Base-by-base conservation (phyloP, 2,888 invertebrate species). In the Peribatodes rhomboidaria region DNA sequence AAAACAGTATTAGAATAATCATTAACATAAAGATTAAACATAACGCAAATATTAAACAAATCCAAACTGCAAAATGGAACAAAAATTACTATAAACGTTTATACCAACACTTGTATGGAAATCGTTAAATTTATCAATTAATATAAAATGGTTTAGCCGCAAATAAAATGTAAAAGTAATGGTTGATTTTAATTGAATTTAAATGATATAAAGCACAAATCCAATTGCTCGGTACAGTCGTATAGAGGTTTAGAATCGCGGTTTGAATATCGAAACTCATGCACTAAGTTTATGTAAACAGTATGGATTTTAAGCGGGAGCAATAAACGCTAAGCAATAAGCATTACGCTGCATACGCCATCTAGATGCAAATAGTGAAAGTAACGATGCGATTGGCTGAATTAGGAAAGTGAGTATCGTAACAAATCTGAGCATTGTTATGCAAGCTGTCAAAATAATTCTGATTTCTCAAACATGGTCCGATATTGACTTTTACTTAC, bases 81-180 rank as follows among this genome's bases (percentile, higher is more conserved):
- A 44, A 9, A 13, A 39, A 53, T n/a, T n/a, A n/a, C 47, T 35
- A 54, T 61, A 39, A 61, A 53, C 49, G 6, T 42, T 52, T 35
- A 22, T 22, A 52, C 18, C 27, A 44, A 52, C 37, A 61, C 39
- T 42, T 60, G 27, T 37, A 53, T 53, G 37, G 35, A 42, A 61
- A 57, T 62, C 56, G 44, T 44, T 62, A 56, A 60, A 60, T 53
- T 52, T 65, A 56, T 64, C 55, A 60, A 60, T 56, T 56, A 56
- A 44, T 20, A 60, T 65, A 60, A 65, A 65, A 55, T 46, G 41
- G 20, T 55, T 60, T 60, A 55, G 46, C 50, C 46, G 37, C 55
- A 46, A 39, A 55, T 65, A 46, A 60, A 60, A 61, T 65, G 42
- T 61, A 37, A 44, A 61, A 58, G 16, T 46, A 50, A 66, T 58